These are phyloP conservation scores for Thermophis baileyi DNA, from an alignment of 2,113 vertebrate genomes.

Conservation along the genomic window DNA sequence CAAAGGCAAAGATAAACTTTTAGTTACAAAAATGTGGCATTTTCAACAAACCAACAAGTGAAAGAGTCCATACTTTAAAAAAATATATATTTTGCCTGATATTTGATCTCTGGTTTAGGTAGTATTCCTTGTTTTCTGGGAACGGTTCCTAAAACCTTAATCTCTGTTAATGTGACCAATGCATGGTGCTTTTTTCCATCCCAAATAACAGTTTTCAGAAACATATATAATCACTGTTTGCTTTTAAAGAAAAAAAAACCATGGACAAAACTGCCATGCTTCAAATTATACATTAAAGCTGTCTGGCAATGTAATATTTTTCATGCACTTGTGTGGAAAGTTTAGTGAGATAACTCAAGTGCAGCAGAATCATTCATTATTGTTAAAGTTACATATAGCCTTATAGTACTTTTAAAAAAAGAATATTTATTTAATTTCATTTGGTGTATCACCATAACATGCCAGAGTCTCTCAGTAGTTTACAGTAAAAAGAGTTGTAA, in stretches of 20 bases:
- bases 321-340: not conserved
- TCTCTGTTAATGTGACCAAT: constrained; percentile 40
- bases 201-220: constrained; percentile 35
- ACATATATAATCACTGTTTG: constrained; percentile 31
- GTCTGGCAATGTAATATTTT: not conserved
- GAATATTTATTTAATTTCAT: not conserved
- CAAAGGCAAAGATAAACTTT: constrained; percentile 40
- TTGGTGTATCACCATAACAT: not conserved
- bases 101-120: constrained; percentile 29
- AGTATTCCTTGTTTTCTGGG: constrained; percentile 30
- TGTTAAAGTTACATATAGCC: not conserved
- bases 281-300: not conserved
- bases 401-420: not conserved
- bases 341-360: not conserved
- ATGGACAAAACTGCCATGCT: constrained; percentile 37
- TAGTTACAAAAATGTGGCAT: constrained; percentile 44
- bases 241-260: constrained; percentile 44
- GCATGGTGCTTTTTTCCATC: not conserved
- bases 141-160: constrained; percentile 31
- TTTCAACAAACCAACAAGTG: not conserved
- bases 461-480: not conserved
- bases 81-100: constrained; percentile 37
- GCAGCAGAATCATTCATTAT: not conserved
- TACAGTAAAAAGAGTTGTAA: not conserved
- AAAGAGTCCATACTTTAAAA: constrained; percentile 13